Conservation (phyloP, 2,888 invertebrate species). For the Magallana nippona region DNA sequence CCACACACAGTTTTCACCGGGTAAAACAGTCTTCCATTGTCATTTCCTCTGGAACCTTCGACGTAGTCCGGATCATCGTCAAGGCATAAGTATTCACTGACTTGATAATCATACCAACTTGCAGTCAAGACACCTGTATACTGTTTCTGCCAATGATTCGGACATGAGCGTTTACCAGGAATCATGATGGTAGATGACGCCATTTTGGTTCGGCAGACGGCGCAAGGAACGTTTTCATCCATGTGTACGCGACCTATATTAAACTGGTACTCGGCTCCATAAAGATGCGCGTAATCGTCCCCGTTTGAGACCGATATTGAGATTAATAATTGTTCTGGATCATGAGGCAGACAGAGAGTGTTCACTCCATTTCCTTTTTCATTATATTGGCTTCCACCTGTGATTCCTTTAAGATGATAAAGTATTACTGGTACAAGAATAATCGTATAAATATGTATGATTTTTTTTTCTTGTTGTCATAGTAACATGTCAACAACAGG, state of each 20-base stretch:
- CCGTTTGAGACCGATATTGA: no score
- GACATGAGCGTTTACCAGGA: not conserved
- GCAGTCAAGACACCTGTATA: not conserved
- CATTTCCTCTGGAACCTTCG: not conserved
- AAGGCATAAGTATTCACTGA: not conserved
- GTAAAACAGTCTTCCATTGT: not conserved
- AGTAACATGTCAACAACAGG: no score
- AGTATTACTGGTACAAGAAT: no score
- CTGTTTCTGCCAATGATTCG: not conserved
- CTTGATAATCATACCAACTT: not conserved
- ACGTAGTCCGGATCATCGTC: not conserved
- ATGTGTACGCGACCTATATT: not conserved
- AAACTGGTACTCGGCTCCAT: constrained; percentile 18
- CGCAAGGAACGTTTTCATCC: not conserved
- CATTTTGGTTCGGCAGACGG: not conserved
- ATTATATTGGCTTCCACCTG: not conserved
- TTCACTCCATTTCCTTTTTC: not conserved
- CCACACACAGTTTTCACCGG: not conserved
- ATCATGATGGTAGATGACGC: not conserved
- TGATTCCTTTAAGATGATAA: not conserved
- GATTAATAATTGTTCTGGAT: not conserved
- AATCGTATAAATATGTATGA: no score
- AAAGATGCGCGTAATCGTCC: not conserved
- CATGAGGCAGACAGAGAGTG: constrained; percentile 6
- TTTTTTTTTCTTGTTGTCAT: no score